A percentile compares a stretch with the other conserved stretches of the same genome.
Conservation (phyloP, 2,113 vertebrate genomes). For the Charina bottae region DNA sequence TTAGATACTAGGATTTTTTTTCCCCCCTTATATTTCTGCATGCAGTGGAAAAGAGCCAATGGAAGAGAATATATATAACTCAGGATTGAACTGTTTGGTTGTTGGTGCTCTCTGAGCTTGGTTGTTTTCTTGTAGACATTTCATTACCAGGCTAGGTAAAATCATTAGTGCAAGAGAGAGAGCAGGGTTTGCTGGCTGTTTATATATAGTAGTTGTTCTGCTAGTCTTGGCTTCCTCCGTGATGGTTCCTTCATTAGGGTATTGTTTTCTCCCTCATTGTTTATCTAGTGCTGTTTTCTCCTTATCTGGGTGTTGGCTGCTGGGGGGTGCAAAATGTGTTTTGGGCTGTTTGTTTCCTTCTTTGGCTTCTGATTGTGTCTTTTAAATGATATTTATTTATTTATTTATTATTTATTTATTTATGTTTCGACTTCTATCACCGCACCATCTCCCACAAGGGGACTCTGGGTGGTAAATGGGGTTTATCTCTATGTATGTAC, state of each 20-base stretch:
- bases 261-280: neutral
- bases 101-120: neutral
- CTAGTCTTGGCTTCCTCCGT: neutral
- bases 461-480: too few relatives aligned
- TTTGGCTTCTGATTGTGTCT: neutral
- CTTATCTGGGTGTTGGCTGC: neutral
- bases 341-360: neutral
- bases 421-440: too few relatives aligned
- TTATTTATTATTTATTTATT: too few relatives aligned
- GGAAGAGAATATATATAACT: neutral
- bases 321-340: neutral
- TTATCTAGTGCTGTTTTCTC: neutral
- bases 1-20: neutral
- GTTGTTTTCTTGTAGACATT: neutral
- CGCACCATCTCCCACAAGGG: too few relatives aligned
- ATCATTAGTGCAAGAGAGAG: neutral
- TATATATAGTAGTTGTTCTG: neutral
- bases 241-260: neutral
- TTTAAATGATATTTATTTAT: neutral
- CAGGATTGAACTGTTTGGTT: neutral
- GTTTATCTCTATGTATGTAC: neutral
- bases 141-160: neutral
- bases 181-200: neutral
- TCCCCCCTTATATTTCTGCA: neutral
- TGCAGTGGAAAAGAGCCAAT: neutral